Evolutionary conservation across 92 coral and sea anemone species (phyloP), one percentile per base, ranked within the genome.

Genomic region (Pocillopora grandis): DNA sequence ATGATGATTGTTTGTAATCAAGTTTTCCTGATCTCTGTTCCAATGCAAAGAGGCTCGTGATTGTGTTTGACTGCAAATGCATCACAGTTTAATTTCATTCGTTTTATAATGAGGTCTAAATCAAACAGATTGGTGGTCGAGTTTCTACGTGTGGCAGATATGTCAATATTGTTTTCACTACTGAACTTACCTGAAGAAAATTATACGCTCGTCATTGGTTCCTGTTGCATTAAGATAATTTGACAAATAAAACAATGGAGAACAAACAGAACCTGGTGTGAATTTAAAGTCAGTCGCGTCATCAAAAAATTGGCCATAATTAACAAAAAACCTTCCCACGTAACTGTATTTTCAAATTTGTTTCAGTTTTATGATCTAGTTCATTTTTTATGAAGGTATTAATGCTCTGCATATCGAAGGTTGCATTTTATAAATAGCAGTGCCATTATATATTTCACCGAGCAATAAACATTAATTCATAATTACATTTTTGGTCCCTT

Each of bases 241-340:
- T 70, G n/a, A 14, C 52, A 69, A 69, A 36, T 16, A 36, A 13
- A 58, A 21, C 19, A 79, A 21, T 18, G 67, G 36, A 16, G 27
- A 79, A 66, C 8, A 16, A 70, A 6, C 11, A 2, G 27, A 66
- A 65, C 83, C 60, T 65, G 82, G 63, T 79, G 35, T 18, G 74
- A 79, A 79, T 79, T 8, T 65, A 13, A 65, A 42, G 52, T 42
- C 52, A 42, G 52, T 42, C 52, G 8, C 52, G 8, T 42, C 52
- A 76, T 31, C 9, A 76, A 13, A 58, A 58, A 15, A 56, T 3
- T 49, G 57, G 17, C 19, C 12, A 16, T 6, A 35, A 14, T 36
- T 70, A 13, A 16, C 57, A 33, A 55, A 70, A 33, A 70, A 70
- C 75, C 52, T 4, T n/a, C 56, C 57, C 55, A 33, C 9, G 57